Evolutionary conservation across 2,797 vertebrate species (phyloP), one percentile per base, ranked within the genome.

Genomic region (Pseudomugil tenellus): DNA sequence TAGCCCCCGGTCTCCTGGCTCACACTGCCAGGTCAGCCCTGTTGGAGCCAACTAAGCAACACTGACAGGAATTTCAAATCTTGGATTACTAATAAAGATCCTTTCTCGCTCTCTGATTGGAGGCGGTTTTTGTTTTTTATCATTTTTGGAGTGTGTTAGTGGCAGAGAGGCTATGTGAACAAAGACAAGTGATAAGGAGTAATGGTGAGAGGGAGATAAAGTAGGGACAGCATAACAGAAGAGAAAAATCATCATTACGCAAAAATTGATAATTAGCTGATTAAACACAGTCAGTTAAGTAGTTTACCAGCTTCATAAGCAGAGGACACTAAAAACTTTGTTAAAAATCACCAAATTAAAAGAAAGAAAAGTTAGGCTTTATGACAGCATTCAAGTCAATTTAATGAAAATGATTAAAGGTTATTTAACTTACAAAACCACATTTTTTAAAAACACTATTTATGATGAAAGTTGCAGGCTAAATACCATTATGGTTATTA

Each of bases 11-110:
- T 91, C 91, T 87, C 84, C 84, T 84, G 92, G 90, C 88, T 84
- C 17, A 89, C 88, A 84, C 54, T 89, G 88, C 64, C 14, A 85
- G 92, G 93, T 92, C 93, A 90, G 82, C 80, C 67, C 80, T 81
- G 83, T 69, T 79, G 79, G 67, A 85, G 77, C 77, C 67, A 80
- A 84, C 74, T 46, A 79, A 83, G 76, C 64, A 85, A 84, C 72
- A 83, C 67, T 73, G 77, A 72, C 78, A 80, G 74, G 83, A 85
- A 84, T 81, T 67, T 74, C 61, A 54, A 95, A 94, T 91, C 86
- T 73, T 81, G 72, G 71, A 84, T 81, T 77, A 82, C 89, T 90
- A 91, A 94, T 94, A 94, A 94, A 95, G 92, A 88, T 82, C 58
- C 79, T 77, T 84, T 91, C 85, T 83, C 71, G 37, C 12, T 26